These are phyloP conservation scores for Bugulina stolonifera DNA, from an alignment of 2,888 invertebrate genomes.

Conservation along the genomic window DNA sequence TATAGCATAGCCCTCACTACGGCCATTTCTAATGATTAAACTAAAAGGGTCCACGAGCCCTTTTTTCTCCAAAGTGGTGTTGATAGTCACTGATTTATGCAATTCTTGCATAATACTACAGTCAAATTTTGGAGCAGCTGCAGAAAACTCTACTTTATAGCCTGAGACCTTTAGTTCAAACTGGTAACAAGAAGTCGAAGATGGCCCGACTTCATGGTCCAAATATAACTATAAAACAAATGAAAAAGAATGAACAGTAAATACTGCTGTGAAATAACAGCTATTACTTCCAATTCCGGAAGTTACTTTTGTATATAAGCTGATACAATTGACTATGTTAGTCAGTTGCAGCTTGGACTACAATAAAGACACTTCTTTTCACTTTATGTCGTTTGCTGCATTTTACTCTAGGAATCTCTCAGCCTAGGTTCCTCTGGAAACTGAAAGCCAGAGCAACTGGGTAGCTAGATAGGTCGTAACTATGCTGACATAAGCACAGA, in stretches of 20 bases:
- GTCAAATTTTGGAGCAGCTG: background rate
- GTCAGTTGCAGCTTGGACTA: no score
- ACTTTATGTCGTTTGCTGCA: no score
- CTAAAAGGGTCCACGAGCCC: background rate
- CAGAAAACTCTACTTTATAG: conserved; percentile 11
- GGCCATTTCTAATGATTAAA: background rate
- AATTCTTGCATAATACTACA: conserved; percentile 21
- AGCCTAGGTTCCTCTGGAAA: no score
- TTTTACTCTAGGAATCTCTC: no score
- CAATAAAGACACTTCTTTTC: no score
- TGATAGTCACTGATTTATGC: background rate
- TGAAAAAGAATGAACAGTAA: background rate
- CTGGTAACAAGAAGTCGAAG: background rate
- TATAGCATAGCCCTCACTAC: conserved; percentile 17
- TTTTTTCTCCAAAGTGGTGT: background rate
- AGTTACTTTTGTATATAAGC: no score
- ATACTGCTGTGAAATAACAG: no score
- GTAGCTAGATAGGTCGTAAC: no score
- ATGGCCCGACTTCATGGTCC: background rate
- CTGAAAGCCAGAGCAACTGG: no score
- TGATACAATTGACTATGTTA: no score
- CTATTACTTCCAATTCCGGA: no score
- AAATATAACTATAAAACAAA: background rate
- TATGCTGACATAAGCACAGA: no score
- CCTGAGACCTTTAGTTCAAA: background rate